Evolutionary conservation across 2,113 vertebrate genomes (phyloP).

Genomic region (Oryzias melastigma): DNA sequence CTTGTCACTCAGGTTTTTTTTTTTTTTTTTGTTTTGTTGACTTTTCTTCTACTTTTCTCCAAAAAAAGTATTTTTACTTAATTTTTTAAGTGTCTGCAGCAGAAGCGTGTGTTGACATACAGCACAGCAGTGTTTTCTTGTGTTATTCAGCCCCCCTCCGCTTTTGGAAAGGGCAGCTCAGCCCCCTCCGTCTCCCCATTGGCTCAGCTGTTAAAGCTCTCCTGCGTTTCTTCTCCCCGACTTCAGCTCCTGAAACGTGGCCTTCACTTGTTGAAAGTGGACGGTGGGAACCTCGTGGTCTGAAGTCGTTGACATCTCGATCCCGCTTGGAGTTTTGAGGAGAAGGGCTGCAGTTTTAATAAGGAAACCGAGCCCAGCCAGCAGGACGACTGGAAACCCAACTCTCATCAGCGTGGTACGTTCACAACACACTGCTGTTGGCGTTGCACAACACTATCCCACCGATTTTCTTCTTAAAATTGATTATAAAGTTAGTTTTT

Average conservation of each 20-base stretch:
- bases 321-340: too few species aligned
- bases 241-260: conserved; percentile 19
- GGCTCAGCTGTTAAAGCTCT: conserved; percentile 37
- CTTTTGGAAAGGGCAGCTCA: conserved; percentile 29
- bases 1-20: too few species aligned
- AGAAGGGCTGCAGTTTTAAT: background rate
- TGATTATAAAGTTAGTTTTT: too few species aligned
- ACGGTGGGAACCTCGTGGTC: background rate
- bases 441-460: background rate
- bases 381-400: conserved; percentile 36
- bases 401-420: conserved; percentile 62
- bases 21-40: too few species aligned
- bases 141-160: conserved; percentile 12
- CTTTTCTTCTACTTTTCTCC: too few species aligned
- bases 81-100: background rate
- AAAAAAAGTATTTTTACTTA: background rate
- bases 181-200: conserved; percentile 39
- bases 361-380: conserved; percentile 14
- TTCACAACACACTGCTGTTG: conserved; percentile 23
- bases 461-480: background rate
- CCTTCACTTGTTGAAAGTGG: conserved; percentile 4
- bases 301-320: too few species aligned
- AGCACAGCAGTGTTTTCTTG: conserved; percentile 11
- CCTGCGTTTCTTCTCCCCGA: conserved; percentile 18
- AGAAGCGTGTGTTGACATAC: background rate